phyloP scores from a whole-genome alignment of 2,888 invertebrate genomes.

The Pogonocherus hispidulus region DNA sequence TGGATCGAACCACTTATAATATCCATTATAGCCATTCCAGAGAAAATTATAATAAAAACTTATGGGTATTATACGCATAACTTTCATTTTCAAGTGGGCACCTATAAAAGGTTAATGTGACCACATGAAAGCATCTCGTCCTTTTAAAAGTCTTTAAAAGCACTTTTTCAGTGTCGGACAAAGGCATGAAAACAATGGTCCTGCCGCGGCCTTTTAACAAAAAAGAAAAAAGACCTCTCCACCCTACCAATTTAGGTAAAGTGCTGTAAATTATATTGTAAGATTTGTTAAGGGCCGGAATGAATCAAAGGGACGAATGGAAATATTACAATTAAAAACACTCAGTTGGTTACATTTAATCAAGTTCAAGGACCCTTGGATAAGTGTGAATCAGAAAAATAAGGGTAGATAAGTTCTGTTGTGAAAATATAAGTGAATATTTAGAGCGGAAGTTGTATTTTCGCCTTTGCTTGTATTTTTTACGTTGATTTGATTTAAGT shows the following conservation, averaged over 20 bases:
- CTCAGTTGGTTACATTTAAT: conserved; percentile 23
- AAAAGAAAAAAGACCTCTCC: conserved; percentile 15
- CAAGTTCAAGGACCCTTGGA: conserved; percentile 15
- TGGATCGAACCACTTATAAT: too few species aligned
- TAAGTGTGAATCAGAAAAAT: neutral
- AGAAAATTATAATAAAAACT: neutral
- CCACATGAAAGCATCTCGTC: conserved; percentile 16
- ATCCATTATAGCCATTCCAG: neutral
- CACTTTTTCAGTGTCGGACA: conserved; percentile 29
- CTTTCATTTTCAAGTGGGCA: neutral
- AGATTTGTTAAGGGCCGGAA: conserved; percentile 38
- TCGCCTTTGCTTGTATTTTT: neutral
- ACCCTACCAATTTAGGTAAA: conserved; percentile 27
- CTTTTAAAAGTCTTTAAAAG: conserved; percentile 29
- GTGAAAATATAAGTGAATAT: neutral
- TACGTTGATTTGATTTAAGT: neutral
- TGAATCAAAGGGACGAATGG: conserved; percentile 32
- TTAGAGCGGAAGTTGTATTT: neutral
- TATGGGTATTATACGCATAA: neutral
- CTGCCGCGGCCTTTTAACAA: conserved; percentile 8
- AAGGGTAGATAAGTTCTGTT: neutral
- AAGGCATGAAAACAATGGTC: conserved; percentile 24
- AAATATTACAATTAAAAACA: conserved; percentile 26
- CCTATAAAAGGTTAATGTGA: conserved; percentile 17
- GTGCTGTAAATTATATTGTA: conserved; percentile 40